These are phyloP conservation scores for Arbacia lixula DNA, from an alignment of 53 echinoderm and acorn worm genomes.

Conservation along the genomic window DNA sequence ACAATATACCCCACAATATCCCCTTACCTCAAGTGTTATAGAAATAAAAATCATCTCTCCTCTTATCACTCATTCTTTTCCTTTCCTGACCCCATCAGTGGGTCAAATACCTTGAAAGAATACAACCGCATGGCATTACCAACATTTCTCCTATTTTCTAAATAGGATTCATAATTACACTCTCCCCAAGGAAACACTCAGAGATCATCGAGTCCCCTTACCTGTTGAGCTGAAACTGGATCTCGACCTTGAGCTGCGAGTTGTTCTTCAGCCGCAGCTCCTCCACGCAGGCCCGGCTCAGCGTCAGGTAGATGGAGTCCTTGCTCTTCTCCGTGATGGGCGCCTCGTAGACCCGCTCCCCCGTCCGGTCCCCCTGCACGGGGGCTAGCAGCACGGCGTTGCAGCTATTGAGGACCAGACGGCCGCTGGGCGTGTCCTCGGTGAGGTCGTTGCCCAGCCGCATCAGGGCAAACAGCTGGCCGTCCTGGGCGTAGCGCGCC, in stretches of 20 bases:
- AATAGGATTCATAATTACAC: too few species aligned
- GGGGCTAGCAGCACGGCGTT: slow-evolving; percentile 81
- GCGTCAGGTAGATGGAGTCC: slow-evolving; percentile 87
- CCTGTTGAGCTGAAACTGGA: slow-evolving; percentile 97
- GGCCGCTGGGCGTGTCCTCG: slow-evolving; percentile 85
- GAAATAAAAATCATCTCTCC: too few species aligned
- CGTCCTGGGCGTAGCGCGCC: slow-evolving; percentile 90
- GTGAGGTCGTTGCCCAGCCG: slow-evolving; percentile 86
- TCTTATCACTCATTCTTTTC: too few species aligned
- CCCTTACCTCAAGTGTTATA: too few species aligned
- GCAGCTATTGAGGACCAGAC: slow-evolving; percentile 94
- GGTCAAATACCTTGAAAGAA: too few species aligned
- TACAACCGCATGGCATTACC: too few species aligned
- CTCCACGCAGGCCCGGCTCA: slow-evolving; percentile 86
- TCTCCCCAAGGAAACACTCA: too few species aligned
- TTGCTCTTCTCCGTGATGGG: slow-evolving; percentile 92
- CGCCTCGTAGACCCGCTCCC: slow-evolving; percentile 77
- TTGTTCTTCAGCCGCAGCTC: slow-evolving; percentile 71
- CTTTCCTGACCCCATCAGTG: too few species aligned
- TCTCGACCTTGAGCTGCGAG: slow-evolving; percentile 76
- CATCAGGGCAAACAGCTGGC: slow-evolving; percentile 93
- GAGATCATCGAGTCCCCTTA: slow-evolving; percentile 16
- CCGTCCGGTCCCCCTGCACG: slow-evolving; percentile 6
- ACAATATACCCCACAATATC: too few species aligned
- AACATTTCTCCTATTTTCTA: too few species aligned